These are phyloP conservation scores for Turritopsis dohrnii DNA, from an alignment of 30 jellyfish, hydroid and myxozoan genomes.

Conservation along the genomic window DNA sequence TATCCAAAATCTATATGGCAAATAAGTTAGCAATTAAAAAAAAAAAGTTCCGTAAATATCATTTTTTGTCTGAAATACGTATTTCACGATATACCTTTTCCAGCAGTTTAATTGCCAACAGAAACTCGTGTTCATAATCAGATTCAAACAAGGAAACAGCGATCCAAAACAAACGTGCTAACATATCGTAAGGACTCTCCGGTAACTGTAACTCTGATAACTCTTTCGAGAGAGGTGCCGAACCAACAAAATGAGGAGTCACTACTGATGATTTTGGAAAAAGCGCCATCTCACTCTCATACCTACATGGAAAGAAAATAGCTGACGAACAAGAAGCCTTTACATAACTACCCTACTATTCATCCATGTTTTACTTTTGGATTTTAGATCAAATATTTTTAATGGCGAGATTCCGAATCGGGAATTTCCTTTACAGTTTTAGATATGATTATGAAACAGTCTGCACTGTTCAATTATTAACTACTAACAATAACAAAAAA, in stretches of 20 bases:
- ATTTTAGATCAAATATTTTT: too few relatives aligned
- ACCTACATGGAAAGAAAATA: slow-evolving; percentile 34
- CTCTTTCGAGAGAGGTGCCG: slow-evolving; percentile 27
- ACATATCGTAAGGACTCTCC: slow-evolving; percentile 87
- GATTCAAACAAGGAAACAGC: slow-evolving; percentile 94
- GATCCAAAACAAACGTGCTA: slow-evolving; percentile 92
- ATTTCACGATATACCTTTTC: slow-evolving; percentile 54
- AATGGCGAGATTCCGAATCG: too few relatives aligned
- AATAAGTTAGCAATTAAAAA: neutral
- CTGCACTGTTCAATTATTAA: neutral
- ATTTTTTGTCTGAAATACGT: too few relatives aligned
- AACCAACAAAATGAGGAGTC: slow-evolving; percentile 11
- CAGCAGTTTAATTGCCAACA: slow-evolving; percentile 71
- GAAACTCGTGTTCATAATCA: slow-evolving; percentile 89
- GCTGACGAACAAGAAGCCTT: neutral
- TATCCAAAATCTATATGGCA: slow-evolving; percentile 47
- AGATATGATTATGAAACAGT: too few relatives aligned
- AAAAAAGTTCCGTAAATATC: too few relatives aligned
- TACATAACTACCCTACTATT: neutral
- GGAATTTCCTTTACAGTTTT: too few relatives aligned
- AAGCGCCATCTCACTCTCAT: slow-evolving; percentile 69
- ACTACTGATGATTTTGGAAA: slow-evolving; percentile 19
- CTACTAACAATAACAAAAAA: slow-evolving; percentile 2
- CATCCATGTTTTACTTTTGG: too few relatives aligned
- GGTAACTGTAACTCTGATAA: slow-evolving; percentile 69